These are phyloP conservation scores for Pseudomugil tenellus DNA, from an alignment of 2,797 vertebrate genomes.

Conservation along the genomic window DNA sequence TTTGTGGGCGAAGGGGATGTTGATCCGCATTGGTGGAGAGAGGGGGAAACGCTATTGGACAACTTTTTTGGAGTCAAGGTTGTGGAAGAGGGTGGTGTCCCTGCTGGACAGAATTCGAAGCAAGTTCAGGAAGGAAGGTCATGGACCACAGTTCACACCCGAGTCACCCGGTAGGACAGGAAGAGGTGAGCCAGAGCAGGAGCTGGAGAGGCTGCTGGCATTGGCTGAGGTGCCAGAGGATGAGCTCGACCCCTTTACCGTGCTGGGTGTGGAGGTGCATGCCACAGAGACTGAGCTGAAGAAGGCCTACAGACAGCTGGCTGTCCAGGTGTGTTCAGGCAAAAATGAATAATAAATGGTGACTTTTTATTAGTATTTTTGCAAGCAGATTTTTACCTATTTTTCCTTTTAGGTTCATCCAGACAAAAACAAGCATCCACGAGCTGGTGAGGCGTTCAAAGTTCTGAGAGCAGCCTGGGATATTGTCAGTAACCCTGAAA, in stretches of 20 bases:
- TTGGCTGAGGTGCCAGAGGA: slow-evolving; percentile 89
- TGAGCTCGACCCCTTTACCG: slow-evolving; percentile 92
- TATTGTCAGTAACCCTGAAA: slow-evolving; percentile 93
- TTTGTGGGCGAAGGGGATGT: slow-evolving; percentile 71
- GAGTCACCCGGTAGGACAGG: slow-evolving; percentile 73
- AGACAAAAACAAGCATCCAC: slow-evolving; percentile 95
- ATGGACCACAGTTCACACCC: slow-evolving; percentile 24
- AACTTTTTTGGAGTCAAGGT: slow-evolving; percentile 77
- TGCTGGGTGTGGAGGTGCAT: slow-evolving; percentile 89
- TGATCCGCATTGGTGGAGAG: slow-evolving; percentile 67
- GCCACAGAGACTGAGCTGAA: slow-evolving; percentile 92
- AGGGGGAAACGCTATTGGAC: slow-evolving; percentile 77
- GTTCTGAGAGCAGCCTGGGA: slow-evolving; percentile 95
- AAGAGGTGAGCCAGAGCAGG: slow-evolving; percentile 82
- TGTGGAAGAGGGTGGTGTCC: slow-evolving; percentile 74
- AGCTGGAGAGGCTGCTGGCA: slow-evolving; percentile 88
- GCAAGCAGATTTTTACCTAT: slow-evolving; percentile 28
- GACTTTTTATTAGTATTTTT: slow-evolving; percentile 21
- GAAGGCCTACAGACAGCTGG: slow-evolving; percentile 93
- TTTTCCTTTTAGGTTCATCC: slow-evolving; percentile 89
- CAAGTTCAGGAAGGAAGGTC: slow-evolving; percentile 56
- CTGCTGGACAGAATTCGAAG: slow-evolving; percentile 64
- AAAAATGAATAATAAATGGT: slow-evolving; percentile 32
- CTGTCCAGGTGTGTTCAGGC: slow-evolving; percentile 85
- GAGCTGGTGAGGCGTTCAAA: slow-evolving; percentile 94